A percentile compares a stretch with the other conserved stretches of the same genome.
These are phyloP conservation scores for Nomada hirtipes DNA, from an alignment of 2,888 invertebrate genomes.

Conservation along the genomic window DNA sequence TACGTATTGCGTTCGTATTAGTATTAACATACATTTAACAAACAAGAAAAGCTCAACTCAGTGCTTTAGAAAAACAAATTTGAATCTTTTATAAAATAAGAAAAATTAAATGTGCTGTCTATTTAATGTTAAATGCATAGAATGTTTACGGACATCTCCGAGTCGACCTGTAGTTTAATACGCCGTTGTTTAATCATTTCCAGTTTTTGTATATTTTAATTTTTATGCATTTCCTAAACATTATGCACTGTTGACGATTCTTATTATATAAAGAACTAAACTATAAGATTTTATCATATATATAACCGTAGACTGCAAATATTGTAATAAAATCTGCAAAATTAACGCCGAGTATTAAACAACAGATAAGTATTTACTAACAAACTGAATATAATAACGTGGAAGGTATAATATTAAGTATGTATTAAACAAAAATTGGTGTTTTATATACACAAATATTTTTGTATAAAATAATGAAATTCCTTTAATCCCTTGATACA, in stretches of 20 bases:
- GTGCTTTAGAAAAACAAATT: background rate
- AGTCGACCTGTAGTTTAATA: background rate
- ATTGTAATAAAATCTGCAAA: conserved; percentile 15
- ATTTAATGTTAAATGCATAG: conserved; percentile 4
- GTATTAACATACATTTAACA: conserved; percentile 9
- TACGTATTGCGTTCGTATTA: conserved; percentile 11
- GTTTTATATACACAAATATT: conserved; percentile 8
- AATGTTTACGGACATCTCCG: conserved; percentile 13
- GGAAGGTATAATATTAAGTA: background rate
- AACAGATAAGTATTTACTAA: conserved; percentile 27
- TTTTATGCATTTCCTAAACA: conserved; percentile 10
- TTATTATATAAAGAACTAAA: conserved; percentile 20
- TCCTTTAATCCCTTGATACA: background rate
- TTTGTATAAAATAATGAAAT: conserved; percentile 21
- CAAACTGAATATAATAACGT: conserved; percentile 21
- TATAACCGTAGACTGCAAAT: conserved; percentile 1
- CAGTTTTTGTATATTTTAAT: conserved; percentile 23
- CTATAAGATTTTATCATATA: background rate
- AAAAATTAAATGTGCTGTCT: background rate
- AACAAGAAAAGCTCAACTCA: background rate
- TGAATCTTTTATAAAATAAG: background rate
- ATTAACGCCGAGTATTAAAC: conserved; percentile 12
- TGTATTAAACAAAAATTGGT: background rate
- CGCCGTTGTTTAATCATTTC: conserved; percentile 1
- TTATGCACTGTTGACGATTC: conserved; percentile 13